Conservation (phyloP, 2,888 invertebrate species). For the Caradrina clavipalpis region DNA sequence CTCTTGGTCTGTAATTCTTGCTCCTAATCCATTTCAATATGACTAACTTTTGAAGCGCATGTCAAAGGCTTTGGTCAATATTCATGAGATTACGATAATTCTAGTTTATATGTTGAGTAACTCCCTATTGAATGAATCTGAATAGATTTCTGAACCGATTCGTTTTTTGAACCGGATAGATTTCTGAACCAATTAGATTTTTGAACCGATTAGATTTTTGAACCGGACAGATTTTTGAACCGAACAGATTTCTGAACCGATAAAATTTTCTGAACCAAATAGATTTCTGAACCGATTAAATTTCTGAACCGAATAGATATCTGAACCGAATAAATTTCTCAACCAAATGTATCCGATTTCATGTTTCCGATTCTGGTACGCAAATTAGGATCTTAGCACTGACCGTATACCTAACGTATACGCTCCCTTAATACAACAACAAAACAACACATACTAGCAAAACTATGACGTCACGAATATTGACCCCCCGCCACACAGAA, state of each 20-base stretch:
- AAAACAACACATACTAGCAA: not conserved
- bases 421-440: not conserved
- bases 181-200: not conserved
- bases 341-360: too few species aligned
- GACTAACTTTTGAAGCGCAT: slow-evolving; percentile 7
- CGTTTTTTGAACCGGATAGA: not conserved
- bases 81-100: not conserved
- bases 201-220: not conserved
- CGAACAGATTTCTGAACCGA: not conserved
- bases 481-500: slow-evolving; percentile 3
- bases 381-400: too few species aligned
- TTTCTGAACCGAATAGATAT: not conserved
- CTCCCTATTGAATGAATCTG: not conserved
- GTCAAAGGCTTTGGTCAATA: slow-evolving; percentile 3
- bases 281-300: not conserved
- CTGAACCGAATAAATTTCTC: not conserved
- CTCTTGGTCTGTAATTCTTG: slow-evolving; percentile 2
- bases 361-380: too few species aligned
- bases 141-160: not conserved
- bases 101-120: not conserved
- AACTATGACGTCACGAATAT: slow-evolving; percentile 18
- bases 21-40: not conserved
- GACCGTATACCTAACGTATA: too few species aligned
- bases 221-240: not conserved
- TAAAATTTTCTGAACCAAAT: not conserved